Evolutionary conservation across 2,888 invertebrate species (phyloP).

Genomic region (Caenorhabditis japonica): DNA sequence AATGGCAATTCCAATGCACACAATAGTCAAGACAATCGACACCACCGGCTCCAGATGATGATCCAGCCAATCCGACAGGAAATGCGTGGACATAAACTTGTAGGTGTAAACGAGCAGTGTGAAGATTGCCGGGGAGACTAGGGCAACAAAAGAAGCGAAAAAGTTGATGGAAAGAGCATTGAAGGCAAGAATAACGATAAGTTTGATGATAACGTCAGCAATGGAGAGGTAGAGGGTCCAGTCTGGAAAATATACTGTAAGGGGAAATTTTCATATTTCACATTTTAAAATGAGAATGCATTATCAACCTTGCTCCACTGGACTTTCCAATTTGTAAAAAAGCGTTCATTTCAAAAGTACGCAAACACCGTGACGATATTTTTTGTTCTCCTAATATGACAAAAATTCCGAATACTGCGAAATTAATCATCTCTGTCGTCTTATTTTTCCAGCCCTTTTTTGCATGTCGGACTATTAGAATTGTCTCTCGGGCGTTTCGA

Average conservation of each 20-base stretch:
- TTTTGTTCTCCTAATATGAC: too few relatives aligned
- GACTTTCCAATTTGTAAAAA: too few relatives aligned
- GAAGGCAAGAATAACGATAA: not conserved
- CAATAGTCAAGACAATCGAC: conserved; percentile 12
- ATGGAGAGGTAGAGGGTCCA: conserved; percentile 5
- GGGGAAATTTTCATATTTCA: too few relatives aligned
- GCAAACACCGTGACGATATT: too few relatives aligned
- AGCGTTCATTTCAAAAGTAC: too few relatives aligned
- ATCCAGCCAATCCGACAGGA: conserved; percentile 22
- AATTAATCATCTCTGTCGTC: too few relatives aligned
- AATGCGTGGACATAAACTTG: not conserved
- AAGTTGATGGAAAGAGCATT: conserved; percentile 14
- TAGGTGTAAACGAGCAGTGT: conserved; percentile 1
- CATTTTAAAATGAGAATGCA: too few relatives aligned
- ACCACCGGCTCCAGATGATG: conserved; percentile 30
- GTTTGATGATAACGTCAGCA: conserved; percentile 24
- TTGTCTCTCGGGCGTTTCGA: too few relatives aligned
- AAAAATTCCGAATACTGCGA: too few relatives aligned
- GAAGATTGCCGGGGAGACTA: conserved; percentile 14
- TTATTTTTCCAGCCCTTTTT: too few relatives aligned
- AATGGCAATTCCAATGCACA: conserved; percentile 25
- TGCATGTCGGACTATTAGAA: too few relatives aligned
- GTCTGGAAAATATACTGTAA: conserved; percentile 34
- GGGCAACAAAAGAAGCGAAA: conserved; percentile 2
- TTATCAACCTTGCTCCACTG: too few relatives aligned